phyloP scores from a whole-genome alignment of 1,140 invertebrate genomes.

The Charaxes varanes region DNA sequence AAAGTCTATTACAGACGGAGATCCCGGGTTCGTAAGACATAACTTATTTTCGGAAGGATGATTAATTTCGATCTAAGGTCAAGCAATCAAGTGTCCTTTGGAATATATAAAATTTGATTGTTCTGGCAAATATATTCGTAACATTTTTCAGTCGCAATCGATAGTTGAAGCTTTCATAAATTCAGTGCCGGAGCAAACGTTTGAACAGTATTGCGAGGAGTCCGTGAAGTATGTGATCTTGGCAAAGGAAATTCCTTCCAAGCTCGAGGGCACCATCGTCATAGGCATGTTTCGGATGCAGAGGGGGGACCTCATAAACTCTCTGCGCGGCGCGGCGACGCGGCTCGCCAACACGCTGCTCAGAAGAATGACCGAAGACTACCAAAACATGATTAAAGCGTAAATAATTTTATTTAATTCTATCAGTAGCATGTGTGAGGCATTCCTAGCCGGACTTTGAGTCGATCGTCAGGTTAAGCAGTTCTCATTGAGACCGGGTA shows the following conservation, averaged over 20 bases:
- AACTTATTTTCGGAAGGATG: too few species aligned
- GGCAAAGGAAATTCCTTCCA: conserved; percentile 77
- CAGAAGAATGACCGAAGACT: conserved; percentile 83
- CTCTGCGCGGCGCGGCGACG: conserved; percentile 81
- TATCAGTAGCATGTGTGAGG: too few species aligned
- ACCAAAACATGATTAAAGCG: conserved; percentile 86
- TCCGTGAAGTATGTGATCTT: conserved; percentile 80
- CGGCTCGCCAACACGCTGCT: conserved; percentile 82
- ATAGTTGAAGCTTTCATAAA: conserved; percentile 82
- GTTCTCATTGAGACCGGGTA: too few species aligned
- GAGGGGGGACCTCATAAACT: conserved; percentile 84
- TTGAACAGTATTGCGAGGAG: conserved; percentile 80
- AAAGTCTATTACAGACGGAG: too few species aligned
- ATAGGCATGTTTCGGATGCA: conserved; percentile 92
- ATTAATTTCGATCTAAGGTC: too few species aligned
- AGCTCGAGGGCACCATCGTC: conserved; percentile 80
- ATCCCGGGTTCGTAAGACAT: too few species aligned
- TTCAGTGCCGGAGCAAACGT: conserved; percentile 75
- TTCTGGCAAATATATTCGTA: too few species aligned
- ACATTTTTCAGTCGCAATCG: conserved; percentile 65
- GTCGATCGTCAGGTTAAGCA: too few species aligned
- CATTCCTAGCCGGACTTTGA: too few species aligned
- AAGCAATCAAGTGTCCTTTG: neutral
- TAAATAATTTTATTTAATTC: conserved; percentile 62
- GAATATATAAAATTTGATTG: conserved; percentile 6